Evolutionary conservation across 2,888 invertebrate species (phyloP).

Genomic region (Drosophila pseudotalamancana): DNA sequence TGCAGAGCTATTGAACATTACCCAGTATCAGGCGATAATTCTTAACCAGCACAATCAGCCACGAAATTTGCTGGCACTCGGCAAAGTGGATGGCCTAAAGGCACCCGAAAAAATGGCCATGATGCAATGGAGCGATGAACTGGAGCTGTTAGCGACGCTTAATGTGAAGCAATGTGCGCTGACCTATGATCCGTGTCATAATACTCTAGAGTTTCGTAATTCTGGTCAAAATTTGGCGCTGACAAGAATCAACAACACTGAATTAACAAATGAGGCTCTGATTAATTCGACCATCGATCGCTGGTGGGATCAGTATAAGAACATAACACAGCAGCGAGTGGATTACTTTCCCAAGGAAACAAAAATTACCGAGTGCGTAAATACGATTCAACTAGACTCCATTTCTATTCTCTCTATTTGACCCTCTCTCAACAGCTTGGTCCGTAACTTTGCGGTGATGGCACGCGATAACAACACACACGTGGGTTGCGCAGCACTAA

Average conservation of each 20-base stretch:
- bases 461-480: constrained; percentile 62
- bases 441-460: constrained; percentile 67
- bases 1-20: constrained; percentile 44
- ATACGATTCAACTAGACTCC: not conserved
- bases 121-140: constrained; percentile 52
- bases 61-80: constrained; percentile 54
- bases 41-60: constrained; percentile 47
- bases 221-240: constrained; percentile 63
- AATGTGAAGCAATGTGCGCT: constrained; percentile 56
- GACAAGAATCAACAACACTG: constrained; percentile 10
- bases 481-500: constrained; percentile 61
- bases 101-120: constrained; percentile 61
- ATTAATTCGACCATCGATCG: constrained; percentile 41
- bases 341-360: constrained; percentile 48
- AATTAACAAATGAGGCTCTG: constrained; percentile 23
- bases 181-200: constrained; percentile 56
- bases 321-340: constrained; percentile 35
- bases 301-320: constrained; percentile 62
- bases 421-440: constrained; percentile 20
- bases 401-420: not conserved
- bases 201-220: constrained; percentile 47
- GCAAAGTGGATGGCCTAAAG: constrained; percentile 37
- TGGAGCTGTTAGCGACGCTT: constrained; percentile 50
- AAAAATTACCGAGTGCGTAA: constrained; percentile 48
- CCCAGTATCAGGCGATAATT: constrained; percentile 37